A percentile compares a stretch with the other conserved stretches of the same genome.
Conservation (phyloP, 2,797 vertebrate species). For the Orestias chungarensis region DNA sequence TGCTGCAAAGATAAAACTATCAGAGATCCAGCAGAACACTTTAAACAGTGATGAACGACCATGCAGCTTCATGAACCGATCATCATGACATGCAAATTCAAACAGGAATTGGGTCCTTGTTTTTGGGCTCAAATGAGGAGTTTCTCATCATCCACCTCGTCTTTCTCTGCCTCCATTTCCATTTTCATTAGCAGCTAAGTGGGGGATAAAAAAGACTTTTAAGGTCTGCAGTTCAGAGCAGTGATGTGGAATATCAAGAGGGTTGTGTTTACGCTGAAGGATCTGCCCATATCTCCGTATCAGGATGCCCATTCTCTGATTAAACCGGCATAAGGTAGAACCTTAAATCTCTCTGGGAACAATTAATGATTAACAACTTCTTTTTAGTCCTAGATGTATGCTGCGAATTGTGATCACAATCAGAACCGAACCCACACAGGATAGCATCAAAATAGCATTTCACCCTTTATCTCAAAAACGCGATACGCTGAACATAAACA, state of each 20-base stretch:
- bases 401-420: slow-evolving; percentile 14
- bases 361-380: slow-evolving; percentile 30
- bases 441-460: neutral
- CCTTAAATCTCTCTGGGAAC: slow-evolving; percentile 30
- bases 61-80: slow-evolving; percentile 18
- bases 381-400: slow-evolving; percentile 23
- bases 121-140: slow-evolving; percentile 23
- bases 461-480: neutral
- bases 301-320: slow-evolving; percentile 21
- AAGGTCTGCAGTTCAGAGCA: slow-evolving; percentile 26
- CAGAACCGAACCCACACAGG: neutral
- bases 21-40: neutral
- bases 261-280: slow-evolving; percentile 26
- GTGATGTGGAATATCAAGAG: slow-evolving; percentile 39
- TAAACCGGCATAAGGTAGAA: slow-evolving; percentile 25
- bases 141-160: slow-evolving; percentile 30
- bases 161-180: slow-evolving; percentile 6
- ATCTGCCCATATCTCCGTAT: slow-evolving; percentile 38
- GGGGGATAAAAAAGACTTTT: slow-evolving; percentile 28
- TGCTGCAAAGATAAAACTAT: neutral
- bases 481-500: slow-evolving; percentile 1
- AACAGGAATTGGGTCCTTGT: slow-evolving; percentile 52
- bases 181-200: slow-evolving; percentile 37
- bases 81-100: slow-evolving; percentile 57
- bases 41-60: slow-evolving; percentile 20